A percentile compares a stretch with the other conserved stretches of the same genome.
phyloP scores from a whole-genome alignment of 2,113 vertebrate species.

The Eptesicus fuscus region DNA sequence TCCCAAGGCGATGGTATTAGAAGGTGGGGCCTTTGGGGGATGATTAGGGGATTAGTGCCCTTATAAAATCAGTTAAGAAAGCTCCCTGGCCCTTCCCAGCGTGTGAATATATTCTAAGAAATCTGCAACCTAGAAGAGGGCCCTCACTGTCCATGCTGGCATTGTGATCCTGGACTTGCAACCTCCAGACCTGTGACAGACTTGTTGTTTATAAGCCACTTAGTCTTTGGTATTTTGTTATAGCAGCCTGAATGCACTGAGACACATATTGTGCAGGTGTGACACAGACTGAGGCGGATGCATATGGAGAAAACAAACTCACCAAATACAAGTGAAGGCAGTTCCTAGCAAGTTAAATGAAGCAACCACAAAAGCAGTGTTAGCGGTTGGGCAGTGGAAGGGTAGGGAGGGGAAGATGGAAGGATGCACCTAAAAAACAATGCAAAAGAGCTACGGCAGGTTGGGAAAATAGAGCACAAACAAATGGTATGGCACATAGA shows the following conservation, averaged over 20 bases:
- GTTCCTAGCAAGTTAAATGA: neutral
- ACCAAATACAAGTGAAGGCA: neutral
- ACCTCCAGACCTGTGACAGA: neutral
- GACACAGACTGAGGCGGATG: neutral
- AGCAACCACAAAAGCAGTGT: neutral
- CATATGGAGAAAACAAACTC: neutral
- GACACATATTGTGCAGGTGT: neutral
- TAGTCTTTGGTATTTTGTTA: neutral
- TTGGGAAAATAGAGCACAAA: neutral
- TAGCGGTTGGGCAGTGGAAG: neutral
- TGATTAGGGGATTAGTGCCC: neutral
- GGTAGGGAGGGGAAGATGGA: neutral
- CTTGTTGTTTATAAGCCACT: neutral
- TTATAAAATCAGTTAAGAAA: neutral
- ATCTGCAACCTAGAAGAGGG: neutral
- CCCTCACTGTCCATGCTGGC: neutral
- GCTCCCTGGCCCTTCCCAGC: neutral
- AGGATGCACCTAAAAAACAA: neutral
- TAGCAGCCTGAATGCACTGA: neutral
- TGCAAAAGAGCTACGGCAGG: neutral
- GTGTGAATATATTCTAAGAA: fast-evolving
- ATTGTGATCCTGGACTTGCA: neutral
- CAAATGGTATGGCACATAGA: neutral
- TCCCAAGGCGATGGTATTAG: neutral
- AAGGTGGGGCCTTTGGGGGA: neutral